Percentiles rank a stretch among this genome's conserved stretches.
Evolutionary conservation across 2,113 vertebrate genomes (phyloP).

Genomic region (Aldabrachelys gigantea): DNA sequence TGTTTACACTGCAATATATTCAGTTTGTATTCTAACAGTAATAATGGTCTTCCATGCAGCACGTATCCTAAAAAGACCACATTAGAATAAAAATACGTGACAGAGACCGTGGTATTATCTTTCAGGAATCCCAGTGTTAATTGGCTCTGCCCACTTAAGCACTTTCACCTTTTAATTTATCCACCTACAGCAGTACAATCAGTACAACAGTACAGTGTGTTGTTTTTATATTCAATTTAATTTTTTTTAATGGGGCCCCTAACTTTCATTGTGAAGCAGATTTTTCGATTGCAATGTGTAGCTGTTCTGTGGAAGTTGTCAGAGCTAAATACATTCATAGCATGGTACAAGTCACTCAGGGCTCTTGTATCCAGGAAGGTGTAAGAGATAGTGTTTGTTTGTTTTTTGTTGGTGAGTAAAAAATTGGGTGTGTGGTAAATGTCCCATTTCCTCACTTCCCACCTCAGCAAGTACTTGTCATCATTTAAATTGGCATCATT

Average conservation of each 20-base stretch:
- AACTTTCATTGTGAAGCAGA: not conserved
- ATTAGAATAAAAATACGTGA: not conserved
- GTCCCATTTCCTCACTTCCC: not conserved
- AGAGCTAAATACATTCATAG: not conserved
- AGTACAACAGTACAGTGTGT: not conserved
- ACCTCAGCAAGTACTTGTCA: not conserved
- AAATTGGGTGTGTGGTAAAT: not conserved
- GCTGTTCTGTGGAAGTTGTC: not conserved
- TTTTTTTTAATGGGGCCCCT: not conserved
- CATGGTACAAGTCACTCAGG: not conserved
- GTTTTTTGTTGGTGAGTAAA: not conserved
- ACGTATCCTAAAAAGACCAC: not conserved
- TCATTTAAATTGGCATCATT: not conserved
- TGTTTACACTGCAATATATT: not conserved
- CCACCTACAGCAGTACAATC: not conserved
- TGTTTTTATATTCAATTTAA: accelerated
- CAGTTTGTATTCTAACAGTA: not conserved
- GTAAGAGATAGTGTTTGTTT: not conserved
- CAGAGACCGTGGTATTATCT: not conserved
- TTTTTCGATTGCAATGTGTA: not conserved
- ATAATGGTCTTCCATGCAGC: not conserved
- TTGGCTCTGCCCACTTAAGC: not conserved
- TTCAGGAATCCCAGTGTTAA: not conserved
- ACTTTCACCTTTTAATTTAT: not conserved
- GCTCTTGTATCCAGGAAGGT: not conserved